A percentile compares a stretch with the other conserved stretches of the same genome.
Conservation (phyloP, 2,888 invertebrate species). For the Sisyra nigra region DNA sequence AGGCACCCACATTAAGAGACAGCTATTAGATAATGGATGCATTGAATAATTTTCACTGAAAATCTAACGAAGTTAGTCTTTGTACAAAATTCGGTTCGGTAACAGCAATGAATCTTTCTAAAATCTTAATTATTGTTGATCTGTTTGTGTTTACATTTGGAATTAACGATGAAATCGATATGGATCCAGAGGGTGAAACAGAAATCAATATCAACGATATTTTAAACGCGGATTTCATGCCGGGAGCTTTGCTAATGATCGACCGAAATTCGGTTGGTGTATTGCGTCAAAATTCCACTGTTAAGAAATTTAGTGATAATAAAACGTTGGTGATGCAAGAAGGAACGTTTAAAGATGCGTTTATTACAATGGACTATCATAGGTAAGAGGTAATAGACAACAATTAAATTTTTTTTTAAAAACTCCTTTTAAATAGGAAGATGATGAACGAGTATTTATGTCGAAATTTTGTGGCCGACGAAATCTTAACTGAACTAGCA, state of each 20-base stretch:
- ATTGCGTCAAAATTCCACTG: slow-evolving; percentile 8
- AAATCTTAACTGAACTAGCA: slow-evolving; percentile 48
- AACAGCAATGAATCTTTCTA: neutral
- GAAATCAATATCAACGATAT: slow-evolving; percentile 44
- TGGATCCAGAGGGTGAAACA: neutral
- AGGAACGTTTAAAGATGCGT: slow-evolving; percentile 44
- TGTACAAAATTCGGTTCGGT: neutral
- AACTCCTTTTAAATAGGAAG: slow-evolving; percentile 28
- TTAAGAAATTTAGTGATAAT: slow-evolving; percentile 9
- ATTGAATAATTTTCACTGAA: too few species aligned
- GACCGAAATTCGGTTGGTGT: slow-evolving; percentile 17
- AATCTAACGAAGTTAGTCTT: neutral
- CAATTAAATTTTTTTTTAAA: neutral
- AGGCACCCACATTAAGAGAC: too few species aligned
- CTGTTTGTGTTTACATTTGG: neutral
- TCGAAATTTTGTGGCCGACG: slow-evolving; percentile 54
- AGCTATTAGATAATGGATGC: too few species aligned
- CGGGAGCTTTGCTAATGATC: slow-evolving; percentile 40
- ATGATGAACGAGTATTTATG: slow-evolving; percentile 69
- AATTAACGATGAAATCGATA: neutral
- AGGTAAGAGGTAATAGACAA: slow-evolving; percentile 31
- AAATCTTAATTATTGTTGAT: neutral
- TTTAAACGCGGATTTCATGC: slow-evolving; percentile 51
- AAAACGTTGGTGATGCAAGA: slow-evolving; percentile 18
- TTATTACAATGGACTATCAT: slow-evolving; percentile 49